Percentiles rank a stretch among this genome's conserved stretches.
Evolutionary conservation across 2,888 invertebrate species (phyloP).

Genomic region (Apodemia duryi): DNA sequence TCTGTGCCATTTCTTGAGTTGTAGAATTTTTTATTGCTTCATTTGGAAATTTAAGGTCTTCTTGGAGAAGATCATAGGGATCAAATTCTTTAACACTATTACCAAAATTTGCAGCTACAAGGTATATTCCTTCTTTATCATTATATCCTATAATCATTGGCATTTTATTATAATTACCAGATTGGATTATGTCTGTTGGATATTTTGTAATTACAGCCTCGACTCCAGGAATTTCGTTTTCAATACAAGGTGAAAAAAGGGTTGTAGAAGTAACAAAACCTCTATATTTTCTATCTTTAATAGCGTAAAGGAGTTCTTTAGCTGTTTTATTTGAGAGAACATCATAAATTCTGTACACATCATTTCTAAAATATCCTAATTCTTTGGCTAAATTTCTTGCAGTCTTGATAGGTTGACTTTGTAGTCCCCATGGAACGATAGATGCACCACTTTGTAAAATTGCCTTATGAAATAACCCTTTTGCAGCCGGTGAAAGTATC

Average conservation of each 20-base stretch:
- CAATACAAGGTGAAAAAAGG: conserved; percentile 63
- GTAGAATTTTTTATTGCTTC: conserved; percentile 51
- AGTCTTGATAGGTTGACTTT: conserved; percentile 56
- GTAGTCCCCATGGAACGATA: conserved; percentile 60
- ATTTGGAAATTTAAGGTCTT: conserved; percentile 55
- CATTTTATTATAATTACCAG: conserved; percentile 62
- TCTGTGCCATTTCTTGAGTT: conserved; percentile 42
- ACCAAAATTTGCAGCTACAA: conserved; percentile 59
- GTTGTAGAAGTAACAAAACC: conserved; percentile 54
- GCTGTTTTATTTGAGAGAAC: conserved; percentile 52
- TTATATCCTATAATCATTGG: conserved; percentile 70
- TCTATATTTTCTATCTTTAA: conserved; percentile 53
- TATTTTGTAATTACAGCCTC: conserved; percentile 54
- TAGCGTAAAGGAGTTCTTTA: conserved; percentile 50
- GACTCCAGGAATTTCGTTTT: conserved; percentile 55
- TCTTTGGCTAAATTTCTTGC: conserved; percentile 54
- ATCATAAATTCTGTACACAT: conserved; percentile 55
- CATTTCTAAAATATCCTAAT: conserved; percentile 56
- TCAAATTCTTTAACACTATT: conserved; percentile 42
- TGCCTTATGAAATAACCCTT: conserved; percentile 60
- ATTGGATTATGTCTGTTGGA: conserved; percentile 51
- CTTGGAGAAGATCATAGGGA: conserved; percentile 43
- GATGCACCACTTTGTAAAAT: conserved; percentile 66
- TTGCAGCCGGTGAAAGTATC: conserved; percentile 55
- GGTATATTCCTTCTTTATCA: conserved; percentile 64